These are phyloP conservation scores for Agrotis puta DNA, from an alignment of 2,888 invertebrate species.

Conservation along the genomic window DNA sequence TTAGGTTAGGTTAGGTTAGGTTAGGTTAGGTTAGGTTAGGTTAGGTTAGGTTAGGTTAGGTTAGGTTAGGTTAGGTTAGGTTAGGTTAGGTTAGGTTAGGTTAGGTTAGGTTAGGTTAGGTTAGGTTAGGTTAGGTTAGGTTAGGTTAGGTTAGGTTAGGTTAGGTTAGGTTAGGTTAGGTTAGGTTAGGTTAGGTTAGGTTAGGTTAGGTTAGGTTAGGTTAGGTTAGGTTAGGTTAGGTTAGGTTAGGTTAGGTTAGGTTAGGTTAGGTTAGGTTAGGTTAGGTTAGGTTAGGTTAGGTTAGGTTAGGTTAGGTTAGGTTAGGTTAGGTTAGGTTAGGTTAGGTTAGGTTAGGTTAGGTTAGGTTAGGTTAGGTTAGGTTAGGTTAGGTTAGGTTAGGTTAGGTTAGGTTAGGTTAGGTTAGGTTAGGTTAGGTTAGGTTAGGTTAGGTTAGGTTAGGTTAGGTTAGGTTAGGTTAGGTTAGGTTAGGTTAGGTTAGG, in stretches of 20 bases:
- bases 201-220: too few relatives aligned
- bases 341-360: conserved; percentile 47
- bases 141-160: conserved; percentile 47
- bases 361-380: conserved; percentile 53
- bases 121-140: conserved; percentile 52
- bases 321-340: conserved; percentile 46
- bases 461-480: too few relatives aligned
- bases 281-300: conserved; percentile 9
- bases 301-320: conserved; percentile 50
- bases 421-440: conserved; percentile 47
- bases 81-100: conserved; percentile 59
- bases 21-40: conserved; percentile 60
- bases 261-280: conserved; percentile 1
- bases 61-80: conserved; percentile 57
- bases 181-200: conserved; percentile 34
- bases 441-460: conserved; percentile 8
- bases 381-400: conserved; percentile 52
- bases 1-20: conserved; percentile 54
- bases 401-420: conserved; percentile 51
- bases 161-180: conserved; percentile 49
- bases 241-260: conserved; percentile 48
- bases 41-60: conserved; percentile 54
- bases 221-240: conserved; percentile 5
- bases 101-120: conserved; percentile 45
- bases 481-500: too few relatives aligned